Conservation (phyloP, 2,113 vertebrate species). For the Bambusicola thoracicus region DNA sequence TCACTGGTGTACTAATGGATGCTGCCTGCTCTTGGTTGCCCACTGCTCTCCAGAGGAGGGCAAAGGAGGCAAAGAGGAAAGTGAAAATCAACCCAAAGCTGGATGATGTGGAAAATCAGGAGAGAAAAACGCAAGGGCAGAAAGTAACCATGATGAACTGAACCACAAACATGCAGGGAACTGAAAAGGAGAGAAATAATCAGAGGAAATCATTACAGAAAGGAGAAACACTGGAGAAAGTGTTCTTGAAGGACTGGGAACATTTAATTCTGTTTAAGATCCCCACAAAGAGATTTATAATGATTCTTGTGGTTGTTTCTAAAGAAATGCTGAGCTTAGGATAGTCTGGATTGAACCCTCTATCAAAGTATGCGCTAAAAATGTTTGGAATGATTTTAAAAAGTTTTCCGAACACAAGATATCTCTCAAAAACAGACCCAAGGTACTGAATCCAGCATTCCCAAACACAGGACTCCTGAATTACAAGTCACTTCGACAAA, state of each 20-base stretch:
- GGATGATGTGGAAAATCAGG: neutral
- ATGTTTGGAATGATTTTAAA: neutral
- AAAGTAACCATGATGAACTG: neutral
- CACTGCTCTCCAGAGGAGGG: neutral
- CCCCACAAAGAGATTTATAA: fast-evolving
- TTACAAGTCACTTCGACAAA: neutral
- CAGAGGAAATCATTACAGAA: neutral
- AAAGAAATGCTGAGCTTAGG: neutral
- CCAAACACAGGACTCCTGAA: neutral
- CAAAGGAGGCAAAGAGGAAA: neutral
- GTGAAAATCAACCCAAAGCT: neutral
- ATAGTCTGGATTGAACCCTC: neutral
- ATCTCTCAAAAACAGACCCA: neutral
- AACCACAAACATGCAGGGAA: neutral
- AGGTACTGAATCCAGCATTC: neutral
- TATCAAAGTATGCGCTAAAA: neutral
- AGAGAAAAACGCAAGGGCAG: neutral
- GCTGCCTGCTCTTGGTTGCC: neutral
- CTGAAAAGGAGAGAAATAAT: neutral
- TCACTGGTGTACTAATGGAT: neutral
- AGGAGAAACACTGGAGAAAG: neutral
- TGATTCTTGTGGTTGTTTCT: neutral
- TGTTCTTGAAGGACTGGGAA: neutral
- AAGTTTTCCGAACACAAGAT: neutral
- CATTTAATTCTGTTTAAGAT: neutral